Evolutionary conservation across 2,888 invertebrate genomes (phyloP).

Genomic region (Alloscopus bannaensis): DNA sequence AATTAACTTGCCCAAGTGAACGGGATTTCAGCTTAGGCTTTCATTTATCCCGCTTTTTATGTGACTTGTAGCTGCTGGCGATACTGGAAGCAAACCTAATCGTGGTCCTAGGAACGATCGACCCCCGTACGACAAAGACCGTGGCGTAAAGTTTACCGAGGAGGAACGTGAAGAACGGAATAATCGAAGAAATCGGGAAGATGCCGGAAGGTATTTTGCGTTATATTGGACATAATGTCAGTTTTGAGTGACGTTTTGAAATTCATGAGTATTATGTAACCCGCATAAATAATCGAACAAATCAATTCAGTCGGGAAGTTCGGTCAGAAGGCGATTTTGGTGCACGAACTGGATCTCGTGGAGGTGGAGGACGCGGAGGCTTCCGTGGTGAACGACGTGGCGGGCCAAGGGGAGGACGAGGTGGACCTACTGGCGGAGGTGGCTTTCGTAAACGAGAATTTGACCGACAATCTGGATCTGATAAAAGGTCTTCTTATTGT

Average conservation of each 20-base stretch:
- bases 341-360: constrained; percentile 77
- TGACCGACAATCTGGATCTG: constrained; percentile 95
- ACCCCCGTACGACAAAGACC: constrained; percentile 74
- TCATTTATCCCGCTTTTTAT: too few relatives aligned
- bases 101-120: constrained; percentile 68
- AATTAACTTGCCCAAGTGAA: not conserved
- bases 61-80: constrained; percentile 40
- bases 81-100: constrained; percentile 63
- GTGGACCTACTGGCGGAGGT: constrained; percentile 73
- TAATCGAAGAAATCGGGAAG: constrained; percentile 79
- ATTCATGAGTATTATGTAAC: too few relatives aligned
- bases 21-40: not conserved
- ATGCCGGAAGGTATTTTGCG: constrained; percentile 62
- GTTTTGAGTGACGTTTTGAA: not conserved
- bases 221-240: not conserved
- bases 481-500: constrained; percentile 89
- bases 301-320: constrained; percentile 39
- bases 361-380: constrained; percentile 75
- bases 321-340: constrained; percentile 65
- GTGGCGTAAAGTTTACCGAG: constrained; percentile 78
- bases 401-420: constrained; percentile 75
- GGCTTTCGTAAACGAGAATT: constrained; percentile 92
- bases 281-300: not conserved
- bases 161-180: constrained; percentile 85
- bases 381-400: constrained; percentile 73